Evolutionary conservation across 2,888 invertebrate genomes (phyloP), one percentile per base, ranked within the genome.

Genomic region (Diarsia brunnea): DNA sequence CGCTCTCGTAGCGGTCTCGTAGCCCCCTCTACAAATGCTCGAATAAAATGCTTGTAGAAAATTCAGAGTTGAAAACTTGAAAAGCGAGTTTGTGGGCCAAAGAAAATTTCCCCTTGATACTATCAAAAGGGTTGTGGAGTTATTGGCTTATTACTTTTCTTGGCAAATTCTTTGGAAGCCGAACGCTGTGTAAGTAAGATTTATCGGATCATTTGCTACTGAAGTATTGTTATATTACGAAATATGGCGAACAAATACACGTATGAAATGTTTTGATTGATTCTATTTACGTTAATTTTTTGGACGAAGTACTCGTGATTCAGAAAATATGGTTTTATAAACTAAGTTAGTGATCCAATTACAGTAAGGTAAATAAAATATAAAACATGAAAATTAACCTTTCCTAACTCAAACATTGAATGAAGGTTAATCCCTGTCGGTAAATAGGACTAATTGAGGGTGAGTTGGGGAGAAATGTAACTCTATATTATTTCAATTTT

Each of bases 1-100:
- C 88, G 89, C 85, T 86, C 92, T 92, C 89, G 92, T 93, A 91
- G 91, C 88, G 85, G 83, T 79, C 84, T 86, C 88, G 91, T 91
- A 90, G 91, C 90, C 64, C 78, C 58, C 79, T 64, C 89, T 87
- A 88, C 89, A 85, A 84, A 82, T 69, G 68, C 84, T 85, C 86
- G 87, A 89, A 87, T 86, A 88, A 89, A 91, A 89, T 84, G 82
- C 88, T 85, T 81, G 85, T 83, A 85, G 86, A 78, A 82, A 74
- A 86, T 84, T 78, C 55, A 79, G 66, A 81, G 70, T 80, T 76
- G 74, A 75, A 79, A 85, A 81, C 81, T 87, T 86, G 76, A 64
- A 81, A 84, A 79, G 73, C 66, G 60, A 87, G 74, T 73, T 85
- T 79, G 73, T 76, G 55, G 66, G 64, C 70, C 72, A 78, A 85